phyloP scores from a whole-genome alignment of 2,888 invertebrate genomes.

The Ariolimax columbianus region DNA sequence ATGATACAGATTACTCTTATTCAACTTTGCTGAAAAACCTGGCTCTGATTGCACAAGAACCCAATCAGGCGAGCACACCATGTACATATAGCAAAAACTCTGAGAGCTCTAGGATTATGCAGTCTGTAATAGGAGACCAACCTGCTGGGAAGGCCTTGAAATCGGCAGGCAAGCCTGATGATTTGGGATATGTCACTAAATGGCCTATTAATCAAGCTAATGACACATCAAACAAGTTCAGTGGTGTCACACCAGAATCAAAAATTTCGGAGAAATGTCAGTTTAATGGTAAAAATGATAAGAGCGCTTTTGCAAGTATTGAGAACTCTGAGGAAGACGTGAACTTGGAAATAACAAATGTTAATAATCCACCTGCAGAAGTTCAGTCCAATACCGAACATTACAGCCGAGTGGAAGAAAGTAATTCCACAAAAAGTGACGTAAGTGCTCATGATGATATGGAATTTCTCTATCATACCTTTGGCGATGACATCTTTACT shows the following conservation, averaged over 20 bases:
- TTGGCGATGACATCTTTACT: slow-evolving; percentile 13
- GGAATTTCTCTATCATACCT: slow-evolving; percentile 37
- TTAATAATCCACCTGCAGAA: not conserved
- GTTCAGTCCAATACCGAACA: not conserved
- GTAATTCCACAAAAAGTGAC: not conserved
- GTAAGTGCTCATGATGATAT: slow-evolving; percentile 25
- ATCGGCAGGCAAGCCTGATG: not conserved
- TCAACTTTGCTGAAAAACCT: slow-evolving; percentile 36
- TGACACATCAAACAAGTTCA: slow-evolving; percentile 4
- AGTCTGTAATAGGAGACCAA: not conserved
- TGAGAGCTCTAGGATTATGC: slow-evolving; percentile 3
- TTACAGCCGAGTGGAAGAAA: not conserved
- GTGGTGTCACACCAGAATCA: slow-evolving; percentile 16
- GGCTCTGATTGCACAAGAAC: slow-evolving; percentile 18
- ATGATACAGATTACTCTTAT: slow-evolving; percentile 36
- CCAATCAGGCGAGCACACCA: not conserved
- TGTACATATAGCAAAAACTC: not conserved
- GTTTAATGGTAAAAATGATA: not conserved
- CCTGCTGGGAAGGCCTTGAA: not conserved
- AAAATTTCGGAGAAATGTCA: not conserved
- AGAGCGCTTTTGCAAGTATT: not conserved
- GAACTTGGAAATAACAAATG: not conserved
- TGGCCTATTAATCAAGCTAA: not conserved
- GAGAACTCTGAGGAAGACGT: not conserved
- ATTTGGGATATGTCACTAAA: not conserved